Evolutionary conservation across 2,888 invertebrate species (phyloP).

Genomic region (Magallana nippona): DNA sequence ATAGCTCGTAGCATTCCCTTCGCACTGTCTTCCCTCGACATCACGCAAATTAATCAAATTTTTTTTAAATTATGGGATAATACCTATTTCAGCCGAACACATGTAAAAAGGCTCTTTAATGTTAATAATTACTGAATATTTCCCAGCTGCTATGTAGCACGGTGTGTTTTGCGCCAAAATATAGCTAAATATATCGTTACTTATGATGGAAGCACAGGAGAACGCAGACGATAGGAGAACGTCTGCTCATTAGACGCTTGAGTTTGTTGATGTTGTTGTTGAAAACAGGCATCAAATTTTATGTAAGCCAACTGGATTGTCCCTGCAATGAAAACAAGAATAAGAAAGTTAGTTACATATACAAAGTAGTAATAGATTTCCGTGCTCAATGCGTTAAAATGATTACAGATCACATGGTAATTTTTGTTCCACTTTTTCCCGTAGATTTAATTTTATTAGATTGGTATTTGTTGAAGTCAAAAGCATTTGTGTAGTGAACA

Average conservation of each 20-base stretch:
- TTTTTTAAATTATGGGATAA: conserved; percentile 6
- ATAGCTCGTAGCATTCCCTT: neutral
- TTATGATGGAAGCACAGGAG: conserved; percentile 16
- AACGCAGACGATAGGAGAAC: neutral
- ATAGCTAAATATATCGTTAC: neutral
- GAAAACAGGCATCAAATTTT: conserved; percentile 1
- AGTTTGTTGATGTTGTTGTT: neutral
- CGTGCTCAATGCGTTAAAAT: too few species aligned
- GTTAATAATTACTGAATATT: conserved; percentile 29
- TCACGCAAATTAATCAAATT: conserved; percentile 14
- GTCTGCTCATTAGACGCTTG: conserved; percentile 15
- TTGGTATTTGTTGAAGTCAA: too few species aligned
- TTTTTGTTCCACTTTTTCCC: too few species aligned
- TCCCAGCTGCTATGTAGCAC: neutral
- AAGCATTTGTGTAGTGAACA: too few species aligned
- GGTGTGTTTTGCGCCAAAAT: conserved; percentile 23
- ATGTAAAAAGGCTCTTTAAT: conserved; percentile 9
- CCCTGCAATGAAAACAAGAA: neutral
- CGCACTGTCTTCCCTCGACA: neutral
- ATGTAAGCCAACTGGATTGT: neutral
- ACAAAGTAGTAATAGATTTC: too few species aligned
- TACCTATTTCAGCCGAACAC: conserved; percentile 21
- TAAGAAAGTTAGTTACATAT: too few species aligned
- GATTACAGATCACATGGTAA: too few species aligned
- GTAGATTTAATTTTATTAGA: too few species aligned